phyloP scores from a whole-genome alignment of 2,113 vertebrate species.

The Clarias gariepinus region DNA sequence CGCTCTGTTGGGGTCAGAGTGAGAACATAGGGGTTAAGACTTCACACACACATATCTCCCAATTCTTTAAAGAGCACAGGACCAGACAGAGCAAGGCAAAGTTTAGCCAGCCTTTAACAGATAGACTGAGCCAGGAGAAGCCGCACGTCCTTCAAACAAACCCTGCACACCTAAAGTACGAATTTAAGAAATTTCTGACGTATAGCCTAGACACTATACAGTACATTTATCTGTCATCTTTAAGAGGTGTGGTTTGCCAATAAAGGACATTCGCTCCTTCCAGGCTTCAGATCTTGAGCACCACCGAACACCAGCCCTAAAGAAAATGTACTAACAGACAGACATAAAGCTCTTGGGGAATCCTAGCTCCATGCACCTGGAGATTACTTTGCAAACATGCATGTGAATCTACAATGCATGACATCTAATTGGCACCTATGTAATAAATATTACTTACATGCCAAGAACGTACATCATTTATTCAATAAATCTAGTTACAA shows the following conservation, averaged over 20 bases:
- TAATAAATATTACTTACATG: background rate
- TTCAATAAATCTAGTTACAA: background rate
- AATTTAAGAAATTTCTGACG: background rate
- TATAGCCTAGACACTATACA: background rate
- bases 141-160: constrained; percentile 10
- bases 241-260: background rate
- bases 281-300: background rate
- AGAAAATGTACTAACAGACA: constrained; percentile 5
- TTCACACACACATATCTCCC: constrained; percentile 19
- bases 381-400: constrained; percentile 29
- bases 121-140: constrained; percentile 20
- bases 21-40: constrained; percentile 22
- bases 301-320: constrained; percentile 1
- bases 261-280: constrained; percentile 33
- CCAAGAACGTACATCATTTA: background rate
- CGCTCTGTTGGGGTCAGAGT: constrained; percentile 80
- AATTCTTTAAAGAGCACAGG: background rate
- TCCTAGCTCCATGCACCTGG: constrained; percentile 32
- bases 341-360: constrained; percentile 21
- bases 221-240: background rate
- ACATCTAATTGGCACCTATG: background rate
- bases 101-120: constrained; percentile 29
- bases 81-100: constrained; percentile 15
- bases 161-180: background rate
- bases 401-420: constrained; percentile 25